phyloP scores from a whole-genome alignment of 2,113 vertebrate genomes.

The Cyprinodon variegatus region DNA sequence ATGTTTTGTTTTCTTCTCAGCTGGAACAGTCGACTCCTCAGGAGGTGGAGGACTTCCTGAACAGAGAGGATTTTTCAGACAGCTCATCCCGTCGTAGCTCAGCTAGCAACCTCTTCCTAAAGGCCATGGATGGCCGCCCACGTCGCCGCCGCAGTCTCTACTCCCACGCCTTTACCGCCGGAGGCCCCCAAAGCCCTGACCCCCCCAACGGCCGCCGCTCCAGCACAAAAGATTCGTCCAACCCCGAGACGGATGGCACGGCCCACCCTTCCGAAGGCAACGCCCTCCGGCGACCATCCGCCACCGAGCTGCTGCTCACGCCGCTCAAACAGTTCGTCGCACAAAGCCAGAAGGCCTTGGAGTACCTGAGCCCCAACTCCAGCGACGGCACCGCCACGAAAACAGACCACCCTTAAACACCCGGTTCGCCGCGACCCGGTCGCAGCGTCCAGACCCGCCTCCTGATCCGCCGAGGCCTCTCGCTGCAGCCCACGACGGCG shows the following conservation, averaged over 20 bases:
- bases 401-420: slow-evolving; percentile 19
- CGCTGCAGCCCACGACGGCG: not conserved
- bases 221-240: slow-evolving; percentile 46
- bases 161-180: slow-evolving; percentile 16
- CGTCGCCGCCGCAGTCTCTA: slow-evolving; percentile 67
- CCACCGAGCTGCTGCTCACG: slow-evolving; percentile 66
- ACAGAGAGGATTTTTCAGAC: slow-evolving; percentile 56
- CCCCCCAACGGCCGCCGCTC: slow-evolving; percentile 40
- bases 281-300: slow-evolving; percentile 53
- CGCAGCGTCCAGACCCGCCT: not conserved
- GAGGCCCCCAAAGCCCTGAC: slow-evolving; percentile 14
- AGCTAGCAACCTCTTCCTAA: slow-evolving; percentile 69
- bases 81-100: slow-evolving; percentile 53
- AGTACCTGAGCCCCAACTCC: slow-evolving; percentile 69
- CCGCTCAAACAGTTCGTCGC: slow-evolving; percentile 75
- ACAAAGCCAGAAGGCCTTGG: slow-evolving; percentile 77
- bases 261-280: slow-evolving; percentile 1
- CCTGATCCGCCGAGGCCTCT: not conserved
- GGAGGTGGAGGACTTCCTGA: slow-evolving; percentile 72
- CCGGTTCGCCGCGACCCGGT: not conserved
- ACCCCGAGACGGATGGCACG: slow-evolving; percentile 14
- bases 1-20: slow-evolving; percentile 33
- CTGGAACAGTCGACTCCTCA: slow-evolving; percentile 64
- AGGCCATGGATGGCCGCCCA: slow-evolving; percentile 73
- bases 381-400: slow-evolving; percentile 17